Evolutionary conservation across 2,113 vertebrate genomes (phyloP).

Genomic region (Psephotus haematonotus): DNA sequence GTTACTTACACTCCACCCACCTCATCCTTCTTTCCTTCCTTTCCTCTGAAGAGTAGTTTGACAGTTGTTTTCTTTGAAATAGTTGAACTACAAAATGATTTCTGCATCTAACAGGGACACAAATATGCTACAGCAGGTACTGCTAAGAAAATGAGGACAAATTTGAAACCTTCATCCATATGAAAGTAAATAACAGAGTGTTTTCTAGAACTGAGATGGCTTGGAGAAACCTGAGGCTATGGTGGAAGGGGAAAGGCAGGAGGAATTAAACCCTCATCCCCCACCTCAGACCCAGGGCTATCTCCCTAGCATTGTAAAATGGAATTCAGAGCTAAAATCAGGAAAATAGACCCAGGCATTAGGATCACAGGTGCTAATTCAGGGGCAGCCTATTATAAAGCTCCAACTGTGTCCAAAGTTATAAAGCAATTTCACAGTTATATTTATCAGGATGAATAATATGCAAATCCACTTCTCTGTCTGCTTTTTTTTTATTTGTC

Average conservation of each 20-base stretch:
- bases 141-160: not conserved
- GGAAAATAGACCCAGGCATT: slow-evolving; percentile 21
- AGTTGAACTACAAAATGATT: not conserved
- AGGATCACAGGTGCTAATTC: slow-evolving; percentile 34
- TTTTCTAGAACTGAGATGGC: not conserved
- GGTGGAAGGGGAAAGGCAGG: not conserved
- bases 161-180: not conserved
- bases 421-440: slow-evolving; percentile 44
- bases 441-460: slow-evolving; percentile 46
- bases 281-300: not conserved
- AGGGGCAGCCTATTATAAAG: slow-evolving; percentile 52
- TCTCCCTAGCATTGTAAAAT: not conserved
- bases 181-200: not conserved
- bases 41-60: slow-evolving; percentile 40
- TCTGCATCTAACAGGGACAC: not conserved
- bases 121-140: not conserved
- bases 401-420: slow-evolving; percentile 54
- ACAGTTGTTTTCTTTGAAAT: slow-evolving; percentile 31
- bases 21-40: slow-evolving; percentile 30
- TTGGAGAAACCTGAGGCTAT: not conserved
- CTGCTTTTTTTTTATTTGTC: not conserved
- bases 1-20: slow-evolving; percentile 54
- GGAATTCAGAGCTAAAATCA: slow-evolving; percentile 15
- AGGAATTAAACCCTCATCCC: not conserved
- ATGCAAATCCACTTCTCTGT: not conserved